These are phyloP conservation scores for Linepithema humile DNA, from an alignment of 1,140 invertebrate genomes.

Conservation along the genomic window DNA sequence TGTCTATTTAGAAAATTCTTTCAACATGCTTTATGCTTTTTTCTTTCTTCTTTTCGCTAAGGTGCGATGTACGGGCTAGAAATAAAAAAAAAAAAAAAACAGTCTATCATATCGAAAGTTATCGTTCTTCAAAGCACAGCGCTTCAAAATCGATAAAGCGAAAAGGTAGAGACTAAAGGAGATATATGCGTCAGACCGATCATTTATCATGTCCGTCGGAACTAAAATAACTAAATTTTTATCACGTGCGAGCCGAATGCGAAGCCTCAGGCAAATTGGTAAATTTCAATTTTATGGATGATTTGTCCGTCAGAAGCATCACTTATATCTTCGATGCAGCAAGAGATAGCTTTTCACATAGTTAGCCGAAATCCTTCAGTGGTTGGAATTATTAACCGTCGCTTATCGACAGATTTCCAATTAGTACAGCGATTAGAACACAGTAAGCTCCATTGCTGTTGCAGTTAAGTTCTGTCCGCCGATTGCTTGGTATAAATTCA, in stretches of 20 bases:
- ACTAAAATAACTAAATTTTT: slow-evolving; percentile 22
- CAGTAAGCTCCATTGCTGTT: not conserved
- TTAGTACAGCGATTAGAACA: not conserved
- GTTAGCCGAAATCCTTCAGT: not conserved
- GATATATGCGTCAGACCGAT: slow-evolving; percentile 16
- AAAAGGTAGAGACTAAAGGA: slow-evolving; percentile 9
- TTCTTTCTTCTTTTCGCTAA: not conserved
- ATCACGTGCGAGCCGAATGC: not conserved
- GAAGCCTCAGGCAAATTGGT: not conserved
- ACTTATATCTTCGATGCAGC: not conserved
- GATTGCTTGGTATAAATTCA: no score
- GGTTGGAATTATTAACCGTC: not conserved
- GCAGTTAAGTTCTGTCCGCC: not conserved
- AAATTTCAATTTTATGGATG: slow-evolving; percentile 34
- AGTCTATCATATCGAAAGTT: slow-evolving; percentile 4
- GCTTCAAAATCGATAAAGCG: slow-evolving; percentile 25
- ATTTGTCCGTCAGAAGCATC: slow-evolving; percentile 15
- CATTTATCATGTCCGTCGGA: slow-evolving; percentile 32
- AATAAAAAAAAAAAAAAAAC: not conserved
- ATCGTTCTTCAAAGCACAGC: slow-evolving; percentile 17
- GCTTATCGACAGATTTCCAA: not conserved
- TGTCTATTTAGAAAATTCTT: not conserved
- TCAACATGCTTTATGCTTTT: not conserved
- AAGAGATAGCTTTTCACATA: not conserved
- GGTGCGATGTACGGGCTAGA: not conserved